Conservation (phyloP, 2,888 invertebrate genomes). For the Clunio marinus region DNA sequence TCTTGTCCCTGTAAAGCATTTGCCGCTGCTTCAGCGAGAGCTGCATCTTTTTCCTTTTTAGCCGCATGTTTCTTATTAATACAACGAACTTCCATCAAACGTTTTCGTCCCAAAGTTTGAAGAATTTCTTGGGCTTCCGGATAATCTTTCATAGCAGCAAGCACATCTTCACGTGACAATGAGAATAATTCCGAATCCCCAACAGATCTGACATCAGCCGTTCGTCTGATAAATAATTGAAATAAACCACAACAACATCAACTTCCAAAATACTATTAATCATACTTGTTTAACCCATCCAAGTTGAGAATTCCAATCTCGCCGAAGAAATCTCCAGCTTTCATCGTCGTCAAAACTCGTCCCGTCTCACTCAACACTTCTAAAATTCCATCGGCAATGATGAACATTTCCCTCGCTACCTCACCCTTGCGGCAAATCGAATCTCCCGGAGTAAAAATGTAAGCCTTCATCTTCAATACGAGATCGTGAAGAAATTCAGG, state of each 20-base stretch:
- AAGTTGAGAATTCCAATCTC: constrained; percentile 95
- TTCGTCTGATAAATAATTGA: constrained; percentile 69
- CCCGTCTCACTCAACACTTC: constrained; percentile 94
- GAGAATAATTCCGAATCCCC: constrained; percentile 95
- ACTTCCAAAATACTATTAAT: constrained; percentile 39
- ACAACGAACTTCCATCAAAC: constrained; percentile 77
- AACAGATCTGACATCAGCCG: constrained; percentile 92
- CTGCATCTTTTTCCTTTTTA: constrained; percentile 45
- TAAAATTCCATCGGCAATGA: constrained; percentile 93
- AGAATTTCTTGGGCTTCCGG: constrained; percentile 93
- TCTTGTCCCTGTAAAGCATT: constrained; percentile 40
- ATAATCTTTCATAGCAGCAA: constrained; percentile 94
- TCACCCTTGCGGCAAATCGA: constrained; percentile 92
- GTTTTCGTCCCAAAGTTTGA: constrained; percentile 80
- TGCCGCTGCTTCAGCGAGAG: constrained; percentile 45
- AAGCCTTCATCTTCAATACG: constrained; percentile 96
- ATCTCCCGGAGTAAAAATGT: constrained; percentile 96
- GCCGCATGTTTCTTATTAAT: constrained; percentile 52
- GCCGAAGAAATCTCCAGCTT: constrained; percentile 95
- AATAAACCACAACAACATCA: neutral
- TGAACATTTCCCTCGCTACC: constrained; percentile 96
- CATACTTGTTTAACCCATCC: constrained; percentile 91
- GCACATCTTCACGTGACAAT: constrained; percentile 86
- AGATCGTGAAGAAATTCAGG: constrained; percentile 95
- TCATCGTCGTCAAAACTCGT: constrained; percentile 90